Conservation (phyloP, 2,888 invertebrate species). For the Osedax fenrisi region DNA sequence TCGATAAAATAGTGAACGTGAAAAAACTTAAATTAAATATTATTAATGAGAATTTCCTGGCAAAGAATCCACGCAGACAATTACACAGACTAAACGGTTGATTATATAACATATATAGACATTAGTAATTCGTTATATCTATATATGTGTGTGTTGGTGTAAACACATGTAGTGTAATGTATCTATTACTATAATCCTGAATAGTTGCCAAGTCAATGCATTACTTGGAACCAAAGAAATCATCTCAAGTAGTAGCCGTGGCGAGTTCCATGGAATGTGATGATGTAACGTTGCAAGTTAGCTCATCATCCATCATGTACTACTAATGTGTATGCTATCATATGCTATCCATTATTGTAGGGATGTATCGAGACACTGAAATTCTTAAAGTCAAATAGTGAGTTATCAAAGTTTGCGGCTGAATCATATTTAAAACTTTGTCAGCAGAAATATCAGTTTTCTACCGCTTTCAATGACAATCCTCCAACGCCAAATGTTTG, state of each 20-base stretch:
- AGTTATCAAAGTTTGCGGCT: background rate
- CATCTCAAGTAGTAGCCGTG: background rate
- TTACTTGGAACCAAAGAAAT: background rate
- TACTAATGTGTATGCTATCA: too few relatives aligned
- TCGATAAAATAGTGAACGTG: background rate
- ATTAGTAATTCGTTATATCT: too few relatives aligned
- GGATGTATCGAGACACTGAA: background rate
- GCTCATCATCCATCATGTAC: too few relatives aligned
- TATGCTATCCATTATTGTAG: background rate
- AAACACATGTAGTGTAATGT: too few relatives aligned
- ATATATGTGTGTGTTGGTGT: too few relatives aligned
- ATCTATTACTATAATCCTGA: too few relatives aligned
- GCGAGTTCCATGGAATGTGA: background rate
- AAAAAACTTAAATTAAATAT: background rate
- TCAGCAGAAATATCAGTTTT: background rate
- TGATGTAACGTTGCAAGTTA: background rate
- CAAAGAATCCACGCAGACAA: background rate
- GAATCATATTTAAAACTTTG: background rate
- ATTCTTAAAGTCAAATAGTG: background rate
- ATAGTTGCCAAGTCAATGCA: background rate
- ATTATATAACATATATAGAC: background rate
- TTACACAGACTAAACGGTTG: background rate
- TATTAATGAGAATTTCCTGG: background rate
- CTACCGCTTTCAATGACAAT: background rate
- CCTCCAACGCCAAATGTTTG: background rate